Base-by-base conservation (phyloP, 1,140 invertebrate genomes). In the Heliconius hewitsoni region DNA sequence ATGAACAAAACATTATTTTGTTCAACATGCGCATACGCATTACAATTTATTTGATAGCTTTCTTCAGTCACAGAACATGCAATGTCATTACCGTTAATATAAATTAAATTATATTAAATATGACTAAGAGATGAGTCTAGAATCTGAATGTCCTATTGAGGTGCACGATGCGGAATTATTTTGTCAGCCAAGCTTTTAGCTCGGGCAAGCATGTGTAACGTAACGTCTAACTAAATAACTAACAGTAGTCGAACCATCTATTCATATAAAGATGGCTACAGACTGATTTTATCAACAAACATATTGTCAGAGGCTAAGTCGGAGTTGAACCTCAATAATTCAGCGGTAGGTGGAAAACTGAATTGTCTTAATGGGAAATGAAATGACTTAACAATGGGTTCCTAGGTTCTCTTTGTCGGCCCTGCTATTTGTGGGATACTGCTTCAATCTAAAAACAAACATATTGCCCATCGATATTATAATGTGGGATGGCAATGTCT, bases 141-240 rank as follows among this genome's bases (percentile, higher is more conserved):
- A 50, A 52, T 27, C 13, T 74, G 73, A 66, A 66, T 30, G n/a
- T 60, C 39, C 42, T 37, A 83, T 76, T 81, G 39, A 78, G 5
- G 78, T 71, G 73, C 74, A 78, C 79, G 77, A 77, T 57, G 79
- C 70, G 73, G 80, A 78, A 83, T 78, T 70, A 82, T 80, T 82
- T 78, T 23, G 81, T 73, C 57, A 57, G 74, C 78, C 78, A 81
- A 80, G 82, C 84, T 84, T 81, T 86, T 84, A 86, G 81, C 81
- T 77, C 80, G 84, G 27, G 82, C 87, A 86, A 66, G 75, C 60
- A 78, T 83, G 82, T 84, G 82, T 79, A 82, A 80, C 82, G 77
- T 77, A 78, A 88, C 83, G 73, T 72, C 71, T 80, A 76, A 57
- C 73, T 66, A 34, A 77, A 55, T 72, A 71, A 52, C 34, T 87